phyloP scores from a whole-genome alignment of 2,888 invertebrate species.

The Catocala nupta region DNA sequence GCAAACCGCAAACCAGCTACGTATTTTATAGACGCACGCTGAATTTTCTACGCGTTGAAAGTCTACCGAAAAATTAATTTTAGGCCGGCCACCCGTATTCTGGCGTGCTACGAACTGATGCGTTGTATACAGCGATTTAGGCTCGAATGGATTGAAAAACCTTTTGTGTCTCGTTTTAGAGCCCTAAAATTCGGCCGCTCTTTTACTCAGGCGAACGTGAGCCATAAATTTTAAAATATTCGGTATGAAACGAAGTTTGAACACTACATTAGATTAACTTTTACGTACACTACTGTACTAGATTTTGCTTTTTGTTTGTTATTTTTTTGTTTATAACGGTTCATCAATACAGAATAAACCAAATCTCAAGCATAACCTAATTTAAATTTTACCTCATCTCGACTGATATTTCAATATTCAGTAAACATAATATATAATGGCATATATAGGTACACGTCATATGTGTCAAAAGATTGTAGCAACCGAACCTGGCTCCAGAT shows the following conservation, averaged over 20 bases:
- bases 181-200: conserved; percentile 8
- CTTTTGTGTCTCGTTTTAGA: conserved; percentile 20
- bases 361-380: too few species aligned
- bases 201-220: background rate
- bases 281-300: background rate
- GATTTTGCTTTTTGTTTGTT: too few species aligned
- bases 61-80: conserved; percentile 18
- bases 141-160: conserved; percentile 12
- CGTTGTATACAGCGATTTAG: conserved; percentile 16
- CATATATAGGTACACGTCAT: too few species aligned
- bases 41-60: conserved; percentile 17
- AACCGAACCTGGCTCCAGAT: too few species aligned
- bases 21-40: conserved; percentile 15
- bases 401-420: too few species aligned
- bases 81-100: background rate
- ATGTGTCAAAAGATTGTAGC: too few species aligned
- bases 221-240: background rate
- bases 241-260: background rate
- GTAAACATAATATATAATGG: too few species aligned
- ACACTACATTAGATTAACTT: background rate
- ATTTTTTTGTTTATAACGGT: too few species aligned
- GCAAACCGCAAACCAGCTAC: conserved; percentile 4
- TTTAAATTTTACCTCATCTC: too few species aligned
- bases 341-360: too few species aligned
- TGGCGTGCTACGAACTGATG: conserved; percentile 8